These are phyloP conservation scores for Exaiptasia diaphana DNA, from an alignment of 64 coral and sea anemone species.

Conservation along the genomic window DNA sequence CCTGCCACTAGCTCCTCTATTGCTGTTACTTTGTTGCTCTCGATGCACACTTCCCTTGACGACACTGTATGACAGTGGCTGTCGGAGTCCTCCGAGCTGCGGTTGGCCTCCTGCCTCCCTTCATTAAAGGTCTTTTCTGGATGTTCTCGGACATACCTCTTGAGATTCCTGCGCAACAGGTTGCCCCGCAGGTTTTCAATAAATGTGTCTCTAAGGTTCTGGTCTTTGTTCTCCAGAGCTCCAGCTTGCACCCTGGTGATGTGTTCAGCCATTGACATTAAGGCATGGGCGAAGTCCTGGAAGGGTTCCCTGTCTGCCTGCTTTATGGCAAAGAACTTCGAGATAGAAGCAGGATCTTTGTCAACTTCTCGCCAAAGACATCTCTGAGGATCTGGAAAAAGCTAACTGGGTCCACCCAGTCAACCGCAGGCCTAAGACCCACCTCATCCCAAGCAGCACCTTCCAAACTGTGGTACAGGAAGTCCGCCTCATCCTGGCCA, in stretches of 20 bases:
- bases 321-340: slow-evolving; percentile 47
- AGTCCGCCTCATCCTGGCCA: slow-evolving; percentile 23
- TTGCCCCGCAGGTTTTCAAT: slow-evolving; percentile 21
- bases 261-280: slow-evolving; percentile 11
- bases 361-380: slow-evolving; percentile 40
- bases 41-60: neutral
- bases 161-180: neutral
- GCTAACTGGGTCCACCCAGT: slow-evolving; percentile 28
- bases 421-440: neutral
- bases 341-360: neutral
- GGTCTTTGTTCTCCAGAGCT: neutral
- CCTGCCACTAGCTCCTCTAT: neutral
- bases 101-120: neutral
- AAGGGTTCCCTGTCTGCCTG: slow-evolving; percentile 34
- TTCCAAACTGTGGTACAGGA: slow-evolving; percentile 34
- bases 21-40: neutral
- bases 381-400: slow-evolving; percentile 33
- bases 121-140: neutral
- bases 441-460: slow-evolving; percentile 42
- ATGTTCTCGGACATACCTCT: slow-evolving; percentile 30
- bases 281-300: slow-evolving; percentile 59
- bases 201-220: neutral
- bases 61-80: neutral
- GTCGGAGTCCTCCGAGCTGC: neutral
- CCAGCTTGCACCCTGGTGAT: neutral